phyloP scores from a whole-genome alignment of 2,888 invertebrate genomes.

The Macaria liturata region DNA sequence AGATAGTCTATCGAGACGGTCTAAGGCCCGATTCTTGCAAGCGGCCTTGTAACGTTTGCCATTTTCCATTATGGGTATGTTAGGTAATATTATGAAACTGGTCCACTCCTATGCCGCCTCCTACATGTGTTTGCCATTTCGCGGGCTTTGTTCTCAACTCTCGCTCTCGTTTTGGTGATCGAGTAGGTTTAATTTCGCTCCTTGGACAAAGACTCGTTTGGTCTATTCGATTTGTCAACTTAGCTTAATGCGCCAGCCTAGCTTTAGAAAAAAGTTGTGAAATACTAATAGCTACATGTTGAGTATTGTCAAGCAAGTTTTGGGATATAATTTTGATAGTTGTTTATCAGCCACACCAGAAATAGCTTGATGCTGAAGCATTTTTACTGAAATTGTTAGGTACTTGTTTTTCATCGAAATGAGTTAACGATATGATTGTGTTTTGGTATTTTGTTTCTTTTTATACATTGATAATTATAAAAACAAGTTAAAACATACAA shows the following conservation, averaged over 20 bases:
- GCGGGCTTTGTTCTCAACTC: constrained; percentile 48
- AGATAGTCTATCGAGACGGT: no score
- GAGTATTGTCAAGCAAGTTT: no score
- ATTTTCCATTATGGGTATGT: constrained; percentile 2
- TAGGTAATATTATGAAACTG: constrained; percentile 33
- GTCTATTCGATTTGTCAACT: constrained; percentile 22
- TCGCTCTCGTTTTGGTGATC: constrained; percentile 54
- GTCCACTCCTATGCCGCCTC: constrained; percentile 43
- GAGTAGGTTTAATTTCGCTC: constrained; percentile 22
- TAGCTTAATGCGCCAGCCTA: neutral
- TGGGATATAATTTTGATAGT: no score
- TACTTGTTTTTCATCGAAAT: no score
- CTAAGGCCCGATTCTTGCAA: neutral
- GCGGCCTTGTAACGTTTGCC: neutral
- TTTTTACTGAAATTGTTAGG: no score
- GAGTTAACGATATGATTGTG: no score
- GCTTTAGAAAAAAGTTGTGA: neutral
- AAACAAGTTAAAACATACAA: no score
- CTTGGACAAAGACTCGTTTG: constrained; percentile 20
- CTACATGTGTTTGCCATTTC: constrained; percentile 40
- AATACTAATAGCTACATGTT: neutral
- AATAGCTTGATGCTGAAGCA: neutral
- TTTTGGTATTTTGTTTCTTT: no score
- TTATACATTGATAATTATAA: no score
- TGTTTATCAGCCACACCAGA: neutral